Evolutionary conservation across 35 echinoderm and acorn worm species (phyloP).

Genomic region (Stichopus chloronotus): DNA sequence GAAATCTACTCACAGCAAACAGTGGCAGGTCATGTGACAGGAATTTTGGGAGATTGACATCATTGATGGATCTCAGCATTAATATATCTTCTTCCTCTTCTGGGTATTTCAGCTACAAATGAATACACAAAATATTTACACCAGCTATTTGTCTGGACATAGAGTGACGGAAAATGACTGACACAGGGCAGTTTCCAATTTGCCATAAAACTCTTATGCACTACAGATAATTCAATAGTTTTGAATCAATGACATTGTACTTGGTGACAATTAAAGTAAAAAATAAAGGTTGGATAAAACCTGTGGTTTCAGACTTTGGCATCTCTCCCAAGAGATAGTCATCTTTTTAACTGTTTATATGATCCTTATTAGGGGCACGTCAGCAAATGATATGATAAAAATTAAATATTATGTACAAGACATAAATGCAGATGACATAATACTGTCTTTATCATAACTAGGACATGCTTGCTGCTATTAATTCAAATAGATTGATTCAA

Average conservation of each 20-base stretch:
- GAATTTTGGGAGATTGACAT: conserved; percentile 98
- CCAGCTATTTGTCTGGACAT: not conserved
- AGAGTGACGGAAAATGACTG: not conserved
- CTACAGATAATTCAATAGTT: not conserved
- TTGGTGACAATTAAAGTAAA: too few species aligned
- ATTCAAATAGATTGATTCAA: too few species aligned
- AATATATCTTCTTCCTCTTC: conserved; percentile 98
- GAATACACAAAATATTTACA: not conserved
- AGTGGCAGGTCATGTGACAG: conserved; percentile 98
- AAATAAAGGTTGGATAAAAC: too few species aligned
- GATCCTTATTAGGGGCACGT: too few species aligned
- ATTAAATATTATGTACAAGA: not conserved
- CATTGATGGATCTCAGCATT: conserved; percentile 99
- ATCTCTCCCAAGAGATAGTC: too few species aligned
- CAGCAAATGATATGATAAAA: too few species aligned
- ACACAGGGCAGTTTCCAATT: not conserved
- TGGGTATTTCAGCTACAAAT: conserved; percentile 87
- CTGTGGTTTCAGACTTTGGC: too few species aligned
- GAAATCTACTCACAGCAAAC: conserved; percentile 80
- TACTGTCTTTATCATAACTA: not conserved
- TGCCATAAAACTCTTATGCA: not conserved
- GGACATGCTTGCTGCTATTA: not conserved
- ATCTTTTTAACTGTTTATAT: too few species aligned
- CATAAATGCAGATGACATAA: not conserved
- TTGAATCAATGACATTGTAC: not conserved